Percentiles rank a stretch among this genome's conserved stretches.
phyloP scores from a whole-genome alignment of 2,797 vertebrate genomes.

The Dromococcyx pavoninus region DNA sequence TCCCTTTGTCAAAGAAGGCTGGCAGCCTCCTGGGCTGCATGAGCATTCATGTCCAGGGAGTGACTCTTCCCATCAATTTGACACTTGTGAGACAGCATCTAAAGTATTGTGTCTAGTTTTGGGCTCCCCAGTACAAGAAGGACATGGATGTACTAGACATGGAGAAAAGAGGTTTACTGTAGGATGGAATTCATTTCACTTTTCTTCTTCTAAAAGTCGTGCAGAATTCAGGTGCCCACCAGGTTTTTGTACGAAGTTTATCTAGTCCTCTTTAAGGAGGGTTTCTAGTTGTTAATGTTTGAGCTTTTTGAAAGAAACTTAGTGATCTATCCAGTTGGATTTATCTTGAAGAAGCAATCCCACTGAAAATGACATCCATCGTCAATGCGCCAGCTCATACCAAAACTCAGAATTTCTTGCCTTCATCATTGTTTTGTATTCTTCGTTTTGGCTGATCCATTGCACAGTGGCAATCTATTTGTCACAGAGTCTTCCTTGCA shows the following conservation, averaged over 20 bases:
- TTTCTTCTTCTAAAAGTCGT: background rate
- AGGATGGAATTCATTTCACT: background rate
- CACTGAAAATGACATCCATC: background rate
- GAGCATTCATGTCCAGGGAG: background rate
- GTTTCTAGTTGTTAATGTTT: background rate
- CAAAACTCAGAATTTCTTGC: background rate
- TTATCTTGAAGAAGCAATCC: background rate
- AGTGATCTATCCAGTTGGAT: background rate
- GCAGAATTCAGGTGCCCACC: background rate
- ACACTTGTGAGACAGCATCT: background rate
- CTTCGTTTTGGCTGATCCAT: background rate
- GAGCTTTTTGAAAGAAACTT: background rate
- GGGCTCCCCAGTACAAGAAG: background rate
- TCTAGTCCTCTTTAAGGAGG: background rate
- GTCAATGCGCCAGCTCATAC: background rate
- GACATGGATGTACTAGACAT: background rate
- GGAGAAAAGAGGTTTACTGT: background rate
- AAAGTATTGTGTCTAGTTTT: background rate
- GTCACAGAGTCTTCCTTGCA: background rate
- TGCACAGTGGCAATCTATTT: background rate
- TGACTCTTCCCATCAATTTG: background rate
- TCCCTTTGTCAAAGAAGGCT: rapidly evolving
- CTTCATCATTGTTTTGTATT: background rate
- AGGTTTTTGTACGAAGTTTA: background rate
- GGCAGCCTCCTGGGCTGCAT: background rate